Conservation (phyloP, 2,888 invertebrate species). For the Fragum sueziense region DNA sequence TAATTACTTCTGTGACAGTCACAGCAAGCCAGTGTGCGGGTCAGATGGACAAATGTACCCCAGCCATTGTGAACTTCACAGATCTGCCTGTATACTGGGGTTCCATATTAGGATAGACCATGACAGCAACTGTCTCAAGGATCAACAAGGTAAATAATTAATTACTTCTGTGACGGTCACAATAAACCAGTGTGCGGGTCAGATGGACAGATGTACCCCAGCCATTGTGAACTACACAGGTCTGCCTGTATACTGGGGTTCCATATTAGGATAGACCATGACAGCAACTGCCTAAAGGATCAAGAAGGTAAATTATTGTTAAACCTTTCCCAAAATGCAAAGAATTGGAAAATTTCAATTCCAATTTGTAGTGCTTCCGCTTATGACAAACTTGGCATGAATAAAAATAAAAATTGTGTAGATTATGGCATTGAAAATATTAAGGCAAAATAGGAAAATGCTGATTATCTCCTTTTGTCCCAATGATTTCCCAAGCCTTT, state of each 20-base stretch:
- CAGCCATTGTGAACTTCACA: constrained; percentile 81
- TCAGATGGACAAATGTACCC: constrained; percentile 79
- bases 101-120: constrained; percentile 77
- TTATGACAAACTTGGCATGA: too few relatives aligned
- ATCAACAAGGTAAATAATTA: constrained; percentile 6
- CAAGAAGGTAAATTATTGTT: constrained; percentile 15
- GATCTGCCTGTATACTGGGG: constrained; percentile 77
- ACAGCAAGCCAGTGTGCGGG: constrained; percentile 80
- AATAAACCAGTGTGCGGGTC: constrained; percentile 80
- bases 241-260: constrained; percentile 76
- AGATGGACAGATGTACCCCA: constrained; percentile 79
- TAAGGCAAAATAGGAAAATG: too few relatives aligned
- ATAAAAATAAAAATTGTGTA: too few relatives aligned
- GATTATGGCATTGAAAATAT: too few relatives aligned
- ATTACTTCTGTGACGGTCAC: constrained; percentile 78
- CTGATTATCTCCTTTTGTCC: too few relatives aligned
- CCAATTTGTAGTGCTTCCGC: background rate
- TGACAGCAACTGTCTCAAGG: constrained; percentile 10
- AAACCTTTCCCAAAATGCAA: background rate
- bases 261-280: constrained; percentile 77
- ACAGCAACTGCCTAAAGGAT: constrained; percentile 10
- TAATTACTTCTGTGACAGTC: constrained; percentile 75
- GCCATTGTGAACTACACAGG: constrained; percentile 82
- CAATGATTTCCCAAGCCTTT: too few relatives aligned
- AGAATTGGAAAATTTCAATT: background rate